phyloP scores from a whole-genome alignment of 2,113 vertebrate species.

The Collichthys lucidus region DNA sequence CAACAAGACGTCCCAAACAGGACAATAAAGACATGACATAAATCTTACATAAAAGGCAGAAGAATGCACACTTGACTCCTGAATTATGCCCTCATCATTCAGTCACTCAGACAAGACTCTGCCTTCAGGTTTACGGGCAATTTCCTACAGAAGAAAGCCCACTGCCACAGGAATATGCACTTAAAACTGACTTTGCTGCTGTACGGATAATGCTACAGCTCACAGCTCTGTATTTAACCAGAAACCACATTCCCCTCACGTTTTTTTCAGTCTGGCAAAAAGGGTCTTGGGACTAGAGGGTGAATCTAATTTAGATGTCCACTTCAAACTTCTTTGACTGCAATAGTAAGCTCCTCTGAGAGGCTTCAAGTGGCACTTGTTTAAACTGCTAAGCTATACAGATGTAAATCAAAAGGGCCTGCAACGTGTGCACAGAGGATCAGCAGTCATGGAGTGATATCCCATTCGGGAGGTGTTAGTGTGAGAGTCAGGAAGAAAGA shows the following conservation, averaged over 20 bases:
- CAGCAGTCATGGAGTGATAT: constrained; percentile 40
- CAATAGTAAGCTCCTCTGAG: constrained; percentile 57
- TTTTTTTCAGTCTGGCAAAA: constrained; percentile 29
- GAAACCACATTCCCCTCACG: constrained; percentile 34
- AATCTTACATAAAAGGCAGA: not conserved
- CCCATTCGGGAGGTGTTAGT: constrained; percentile 44
- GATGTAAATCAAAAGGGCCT: constrained; percentile 70
- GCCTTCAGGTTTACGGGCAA: not conserved
- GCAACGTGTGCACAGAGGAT: constrained; percentile 35
- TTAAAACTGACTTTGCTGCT: constrained; percentile 8
- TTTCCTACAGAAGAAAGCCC: constrained; percentile 30
- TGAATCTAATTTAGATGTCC: constrained; percentile 64
- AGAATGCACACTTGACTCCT: constrained; percentile 24
- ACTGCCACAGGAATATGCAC: constrained; percentile 10
- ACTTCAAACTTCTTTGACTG: constrained; percentile 68
- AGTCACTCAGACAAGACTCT: not conserved
- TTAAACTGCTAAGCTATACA: constrained; percentile 69
- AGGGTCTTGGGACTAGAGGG: constrained; percentile 13
- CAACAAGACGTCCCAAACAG: constrained; percentile 11
- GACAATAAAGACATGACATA: not conserved
- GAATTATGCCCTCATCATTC: constrained; percentile 24
- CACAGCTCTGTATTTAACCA: constrained; percentile 25
- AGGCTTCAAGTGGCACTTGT: constrained; percentile 73
- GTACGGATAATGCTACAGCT: constrained; percentile 11
- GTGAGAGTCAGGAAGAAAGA: constrained; percentile 26